Conservation (phyloP, 2,113 vertebrate species). For the Coturnix japonica region DNA sequence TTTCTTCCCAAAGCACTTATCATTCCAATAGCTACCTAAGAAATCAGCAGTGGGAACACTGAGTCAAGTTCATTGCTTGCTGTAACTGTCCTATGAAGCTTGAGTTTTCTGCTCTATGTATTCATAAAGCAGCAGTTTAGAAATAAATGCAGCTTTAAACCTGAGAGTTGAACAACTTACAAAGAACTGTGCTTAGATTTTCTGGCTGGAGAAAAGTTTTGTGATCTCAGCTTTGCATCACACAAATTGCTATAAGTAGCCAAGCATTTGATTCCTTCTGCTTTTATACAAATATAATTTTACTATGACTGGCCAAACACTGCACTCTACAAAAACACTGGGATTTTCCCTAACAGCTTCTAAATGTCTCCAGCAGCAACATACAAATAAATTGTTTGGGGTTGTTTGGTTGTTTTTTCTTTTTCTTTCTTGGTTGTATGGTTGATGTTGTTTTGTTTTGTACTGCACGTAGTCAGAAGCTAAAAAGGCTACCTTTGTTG, state of each 20-base stretch:
- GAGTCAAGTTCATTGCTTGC: neutral
- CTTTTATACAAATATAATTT: neutral
- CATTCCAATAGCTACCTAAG: neutral
- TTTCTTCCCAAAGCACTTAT: neutral
- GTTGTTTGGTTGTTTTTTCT: too few species aligned
- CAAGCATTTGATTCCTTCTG: neutral
- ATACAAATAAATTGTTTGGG: neutral
- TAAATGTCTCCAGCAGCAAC: neutral
- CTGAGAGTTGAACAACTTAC: neutral
- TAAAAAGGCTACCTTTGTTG: neutral
- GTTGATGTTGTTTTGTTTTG: neutral
- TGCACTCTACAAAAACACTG: neutral
- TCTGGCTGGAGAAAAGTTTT: neutral
- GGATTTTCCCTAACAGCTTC: neutral
- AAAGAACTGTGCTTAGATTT: neutral
- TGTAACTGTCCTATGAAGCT: neutral
- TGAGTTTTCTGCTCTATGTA: neutral
- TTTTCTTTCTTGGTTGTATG: too few species aligned
- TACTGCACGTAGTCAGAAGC: neutral
- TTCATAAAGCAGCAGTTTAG: neutral
- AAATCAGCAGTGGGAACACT: neutral
- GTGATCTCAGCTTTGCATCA: neutral
- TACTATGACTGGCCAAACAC: neutral
- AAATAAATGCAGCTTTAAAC: neutral
- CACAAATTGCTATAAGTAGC: neutral